Conservation (phyloP, 2,113 vertebrate genomes). For the Gadus macrocephalus region DNA sequence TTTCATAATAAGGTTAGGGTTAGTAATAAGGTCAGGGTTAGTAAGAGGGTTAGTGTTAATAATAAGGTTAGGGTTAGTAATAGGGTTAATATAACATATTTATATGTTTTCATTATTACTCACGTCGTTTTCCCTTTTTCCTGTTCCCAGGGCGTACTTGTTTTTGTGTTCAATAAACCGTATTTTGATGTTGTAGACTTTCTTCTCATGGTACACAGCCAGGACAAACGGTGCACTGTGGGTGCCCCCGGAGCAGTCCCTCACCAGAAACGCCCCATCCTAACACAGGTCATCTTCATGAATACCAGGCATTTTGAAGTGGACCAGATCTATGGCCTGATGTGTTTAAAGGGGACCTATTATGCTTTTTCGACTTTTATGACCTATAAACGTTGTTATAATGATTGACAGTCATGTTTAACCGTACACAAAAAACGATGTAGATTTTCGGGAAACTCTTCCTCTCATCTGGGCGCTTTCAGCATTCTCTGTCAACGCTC, state of each 20-base stretch:
- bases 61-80: too few relatives aligned
- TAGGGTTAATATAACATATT: background rate
- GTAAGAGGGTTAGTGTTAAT: too few relatives aligned
- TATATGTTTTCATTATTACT: conserved; percentile 44
- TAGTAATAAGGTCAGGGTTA: too few relatives aligned
- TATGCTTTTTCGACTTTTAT: too few relatives aligned
- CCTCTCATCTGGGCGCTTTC: too few relatives aligned
- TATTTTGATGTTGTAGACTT: conserved; percentile 91
- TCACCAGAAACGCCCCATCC: conserved; percentile 87
- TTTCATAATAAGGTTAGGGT: too few relatives aligned
- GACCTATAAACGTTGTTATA: too few relatives aligned
- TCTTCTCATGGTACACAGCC: conserved; percentile 77
- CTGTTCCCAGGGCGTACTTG: conserved; percentile 81
- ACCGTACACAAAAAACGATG: too few relatives aligned
- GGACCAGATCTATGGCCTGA: background rate
- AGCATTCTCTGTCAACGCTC: too few relatives aligned
- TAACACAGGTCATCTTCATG: conserved; percentile 38
- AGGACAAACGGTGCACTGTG: conserved; percentile 81
- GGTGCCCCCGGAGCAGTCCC: conserved; percentile 78
- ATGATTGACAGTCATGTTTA: too few relatives aligned
- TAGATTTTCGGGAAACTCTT: too few relatives aligned
- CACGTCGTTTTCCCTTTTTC: conserved; percentile 79
- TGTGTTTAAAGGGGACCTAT: background rate
- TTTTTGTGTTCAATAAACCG: conserved; percentile 73
- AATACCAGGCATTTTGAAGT: background rate